Base-by-base conservation (phyloP, 2,797 vertebrate genomes). In the Halcyon smyrnensis region DNA sequence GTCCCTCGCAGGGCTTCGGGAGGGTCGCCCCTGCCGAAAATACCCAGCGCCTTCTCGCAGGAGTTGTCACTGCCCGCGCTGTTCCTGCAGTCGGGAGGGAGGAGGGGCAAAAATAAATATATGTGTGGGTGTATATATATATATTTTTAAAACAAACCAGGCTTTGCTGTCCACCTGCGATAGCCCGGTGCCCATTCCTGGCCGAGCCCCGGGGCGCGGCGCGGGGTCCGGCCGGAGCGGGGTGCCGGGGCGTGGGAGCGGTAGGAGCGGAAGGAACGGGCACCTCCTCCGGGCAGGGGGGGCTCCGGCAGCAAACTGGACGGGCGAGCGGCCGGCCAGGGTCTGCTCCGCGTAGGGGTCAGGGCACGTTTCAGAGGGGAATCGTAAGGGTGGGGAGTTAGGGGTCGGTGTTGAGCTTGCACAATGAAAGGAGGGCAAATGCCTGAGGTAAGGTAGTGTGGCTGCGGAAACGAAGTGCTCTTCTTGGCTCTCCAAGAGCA, bases 21-120 rank as follows among this genome's bases (percentile, higher is more conserved):
- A 48, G 64, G 53, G 14, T 60, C 56, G 1, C 9, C 45, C 19
- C 20, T 34, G 39, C 34, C n/a, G 77, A 27, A 9, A 15, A 4
- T 7, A 39, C 32, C 51, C 2, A 13, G 57, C 67, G 70, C 37
- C 15, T 28, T 68, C n/a, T n/a, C 17, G 8, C 13, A 0, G 51
- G 83, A 90, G 91, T 90, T 95, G 86, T 83, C 62, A 11, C 48
- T 68, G 79, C 30, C 39, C 34, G 65, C 46, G 15, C 46, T 17
- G 82, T 37, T 46, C 36, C 75, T 45, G 57, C 25, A 27, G 19
- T 48, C 7, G 34, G 75, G 51, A 69, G 41, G n/a, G 23, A 32
- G 15, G 4, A 32, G 17, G 53, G 18, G 30, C 6, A 12, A 54
- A 54, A 54, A 54, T 54, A 54, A 54, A 32, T 19, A 54, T 32